phyloP scores from a whole-genome alignment of 1,140 invertebrate genomes.

The Drosophila fuyamai region DNA sequence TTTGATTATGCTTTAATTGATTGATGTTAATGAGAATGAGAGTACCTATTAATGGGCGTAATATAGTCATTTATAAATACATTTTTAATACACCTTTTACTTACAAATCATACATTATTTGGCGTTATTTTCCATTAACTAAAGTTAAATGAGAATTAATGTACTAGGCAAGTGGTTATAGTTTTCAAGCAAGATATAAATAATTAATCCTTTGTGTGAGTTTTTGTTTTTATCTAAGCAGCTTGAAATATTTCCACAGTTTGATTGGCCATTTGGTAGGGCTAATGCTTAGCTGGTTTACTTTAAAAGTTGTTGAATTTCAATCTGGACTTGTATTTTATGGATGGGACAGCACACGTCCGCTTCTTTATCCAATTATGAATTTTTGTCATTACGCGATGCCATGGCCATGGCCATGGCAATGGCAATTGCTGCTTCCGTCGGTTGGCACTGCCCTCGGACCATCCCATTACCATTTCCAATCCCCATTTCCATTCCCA shows the following conservation, averaged over 20 bases:
- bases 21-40: slow-evolving; percentile 3
- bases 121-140: no score
- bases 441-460: slow-evolving; percentile 8
- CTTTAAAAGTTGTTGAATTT: slow-evolving; percentile 38
- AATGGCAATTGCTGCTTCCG: slow-evolving; percentile 37
- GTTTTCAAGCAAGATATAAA: no score
- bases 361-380: slow-evolving; percentile 83
- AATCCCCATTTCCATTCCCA: slow-evolving; percentile 10
- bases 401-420: slow-evolving; percentile 63
- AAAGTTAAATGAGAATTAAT: no score
- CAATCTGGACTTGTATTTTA: slow-evolving; percentile 32
- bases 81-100: neutral
- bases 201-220: no score
- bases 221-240: no score
- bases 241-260: neutral
- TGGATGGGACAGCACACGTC: slow-evolving; percentile 51
- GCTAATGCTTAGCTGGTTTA: slow-evolving; percentile 1
- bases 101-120: neutral
- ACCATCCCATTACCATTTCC: slow-evolving; percentile 23
- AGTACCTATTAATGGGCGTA: neutral
- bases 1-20: slow-evolving; percentile 20
- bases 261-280: slow-evolving; percentile 5
- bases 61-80: neutral
- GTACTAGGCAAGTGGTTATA: no score
- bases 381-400: slow-evolving; percentile 78